phyloP scores from a whole-genome alignment of 2,888 invertebrate genomes.

The Malthinus seriepunctatus region DNA sequence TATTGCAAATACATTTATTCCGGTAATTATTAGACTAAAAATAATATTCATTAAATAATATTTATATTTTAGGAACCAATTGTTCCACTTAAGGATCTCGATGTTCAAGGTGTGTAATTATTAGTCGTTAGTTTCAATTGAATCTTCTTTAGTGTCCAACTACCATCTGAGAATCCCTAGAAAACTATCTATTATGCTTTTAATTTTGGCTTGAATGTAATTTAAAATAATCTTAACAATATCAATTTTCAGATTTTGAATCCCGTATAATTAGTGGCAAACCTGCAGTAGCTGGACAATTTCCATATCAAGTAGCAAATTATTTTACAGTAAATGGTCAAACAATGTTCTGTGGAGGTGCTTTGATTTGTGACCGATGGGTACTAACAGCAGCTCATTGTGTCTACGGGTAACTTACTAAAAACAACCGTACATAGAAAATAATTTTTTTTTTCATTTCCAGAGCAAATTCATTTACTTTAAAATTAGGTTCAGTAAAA shows the following conservation, averaged over 20 bases:
- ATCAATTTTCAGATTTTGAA: neutral
- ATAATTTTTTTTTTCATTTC: neutral
- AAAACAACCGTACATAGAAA: neutral
- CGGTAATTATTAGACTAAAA: neutral
- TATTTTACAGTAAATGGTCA: neutral
- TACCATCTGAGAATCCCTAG: no score
- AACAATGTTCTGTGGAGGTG: constrained; percentile 16
- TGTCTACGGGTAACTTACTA: constrained; percentile 6
- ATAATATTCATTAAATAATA: neutral
- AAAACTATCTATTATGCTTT: neutral
- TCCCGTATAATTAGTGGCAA: constrained; percentile 8
- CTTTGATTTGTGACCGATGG: constrained; percentile 20
- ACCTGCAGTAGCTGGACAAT: constrained; percentile 11
- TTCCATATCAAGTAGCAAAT: constrained; percentile 10
- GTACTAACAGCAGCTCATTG: constrained; percentile 26
- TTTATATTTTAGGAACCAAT: neutral
- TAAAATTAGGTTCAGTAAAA: constrained; percentile 8
- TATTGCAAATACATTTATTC: neutral
- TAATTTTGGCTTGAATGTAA: neutral
- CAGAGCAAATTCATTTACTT: neutral
- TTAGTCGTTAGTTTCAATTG: no score
- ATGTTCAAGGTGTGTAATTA: neutral
- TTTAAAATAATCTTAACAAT: neutral
- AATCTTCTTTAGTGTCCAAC: no score
- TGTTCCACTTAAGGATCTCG: neutral